Percentiles rank a stretch among this genome's conserved stretches.
These are phyloP conservation scores for Gymnodraco acuticeps DNA, from an alignment of 2,797 vertebrate species.

Conservation along the genomic window DNA sequence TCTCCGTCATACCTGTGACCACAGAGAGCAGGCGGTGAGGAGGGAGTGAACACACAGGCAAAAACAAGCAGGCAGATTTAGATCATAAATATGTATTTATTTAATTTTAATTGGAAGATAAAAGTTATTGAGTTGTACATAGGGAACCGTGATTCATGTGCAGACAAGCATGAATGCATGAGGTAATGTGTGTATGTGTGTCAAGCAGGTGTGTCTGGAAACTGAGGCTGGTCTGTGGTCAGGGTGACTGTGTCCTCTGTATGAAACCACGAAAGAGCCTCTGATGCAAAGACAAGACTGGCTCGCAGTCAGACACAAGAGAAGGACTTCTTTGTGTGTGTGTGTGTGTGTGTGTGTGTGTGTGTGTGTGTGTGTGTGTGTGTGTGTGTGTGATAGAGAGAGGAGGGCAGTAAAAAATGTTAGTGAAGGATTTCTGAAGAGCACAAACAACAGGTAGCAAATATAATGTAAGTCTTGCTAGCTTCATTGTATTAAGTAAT, in stretches of 20 bases:
- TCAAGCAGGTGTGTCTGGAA: constrained; percentile 64
- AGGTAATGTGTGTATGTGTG: background rate
- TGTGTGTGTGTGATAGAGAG: background rate
- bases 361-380: constrained; percentile 28
- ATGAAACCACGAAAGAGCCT: constrained; percentile 60
- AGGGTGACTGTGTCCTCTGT: constrained; percentile 78
- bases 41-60: background rate
- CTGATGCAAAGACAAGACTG: constrained; percentile 62
- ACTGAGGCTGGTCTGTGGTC: constrained; percentile 71
- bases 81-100: no score
- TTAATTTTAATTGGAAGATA: background rate
- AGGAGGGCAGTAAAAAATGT: background rate
- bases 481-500: no score
- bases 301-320: constrained; percentile 65
- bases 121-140: background rate
- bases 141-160: constrained; percentile 9
- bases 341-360: constrained; percentile 52
- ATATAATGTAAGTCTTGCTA: background rate
- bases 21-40: constrained; percentile 9
- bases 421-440: background rate
- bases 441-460: constrained; percentile 4
- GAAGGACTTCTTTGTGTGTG: constrained; percentile 80
- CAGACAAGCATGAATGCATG: background rate
- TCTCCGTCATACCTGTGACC: constrained; percentile 92
- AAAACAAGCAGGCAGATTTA: background rate